Evolutionary conservation across 1,140 invertebrate species (phyloP).

Genomic region (Octopus bimaculoides): DNA sequence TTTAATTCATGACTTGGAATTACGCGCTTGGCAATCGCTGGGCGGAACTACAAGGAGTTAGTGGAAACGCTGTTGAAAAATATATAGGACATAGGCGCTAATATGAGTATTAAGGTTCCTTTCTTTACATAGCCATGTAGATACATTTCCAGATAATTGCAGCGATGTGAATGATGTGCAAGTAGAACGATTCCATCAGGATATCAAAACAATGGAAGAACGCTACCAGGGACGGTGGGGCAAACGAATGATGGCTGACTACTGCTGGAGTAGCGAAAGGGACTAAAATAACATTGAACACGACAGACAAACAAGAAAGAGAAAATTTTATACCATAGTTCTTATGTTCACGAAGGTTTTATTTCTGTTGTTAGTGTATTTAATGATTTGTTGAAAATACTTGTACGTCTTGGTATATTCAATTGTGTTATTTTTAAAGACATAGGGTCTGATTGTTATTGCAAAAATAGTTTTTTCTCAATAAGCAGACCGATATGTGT

Average conservation of each 20-base stretch:
- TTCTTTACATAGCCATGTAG: not conserved
- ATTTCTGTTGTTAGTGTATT: not conserved
- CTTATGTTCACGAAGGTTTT: not conserved
- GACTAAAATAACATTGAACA: not conserved
- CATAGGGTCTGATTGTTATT: not conserved
- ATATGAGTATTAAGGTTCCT: not conserved
- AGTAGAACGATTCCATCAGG: not conserved
- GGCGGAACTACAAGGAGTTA: not conserved
- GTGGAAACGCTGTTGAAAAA: not conserved
- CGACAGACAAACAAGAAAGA: not conserved
- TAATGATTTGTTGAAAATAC: not conserved
- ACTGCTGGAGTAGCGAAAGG: not conserved
- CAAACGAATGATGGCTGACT: conserved; percentile 1
- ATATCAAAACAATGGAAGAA: not conserved
- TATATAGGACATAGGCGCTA: not conserved
- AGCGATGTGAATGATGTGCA: not conserved
- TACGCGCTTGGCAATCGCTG: not conserved
- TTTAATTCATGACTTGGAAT: not conserved
- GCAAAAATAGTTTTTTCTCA: not conserved
- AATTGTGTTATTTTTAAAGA: not conserved
- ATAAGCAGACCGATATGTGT: not conserved
- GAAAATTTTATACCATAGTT: not conserved
- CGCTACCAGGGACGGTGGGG: not conserved
- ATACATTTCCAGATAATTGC: not conserved
- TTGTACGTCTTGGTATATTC: not conserved